phyloP scores from a whole-genome alignment of 2,797 vertebrate genomes.

The Sebastes matsubarae region DNA sequence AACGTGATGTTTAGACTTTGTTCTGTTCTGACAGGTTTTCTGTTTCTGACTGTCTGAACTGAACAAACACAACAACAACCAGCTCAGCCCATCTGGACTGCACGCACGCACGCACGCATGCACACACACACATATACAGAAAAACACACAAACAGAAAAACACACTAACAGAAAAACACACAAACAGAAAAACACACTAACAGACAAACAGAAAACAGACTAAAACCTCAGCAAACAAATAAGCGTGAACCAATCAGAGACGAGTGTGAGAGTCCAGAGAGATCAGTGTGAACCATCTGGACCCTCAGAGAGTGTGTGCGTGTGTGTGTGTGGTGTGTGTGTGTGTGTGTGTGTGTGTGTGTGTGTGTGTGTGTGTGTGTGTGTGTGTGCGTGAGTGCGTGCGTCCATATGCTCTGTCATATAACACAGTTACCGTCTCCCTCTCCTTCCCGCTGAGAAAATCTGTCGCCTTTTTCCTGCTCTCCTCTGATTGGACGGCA shows the following conservation, averaged over 20 bases:
- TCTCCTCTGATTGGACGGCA: background rate
- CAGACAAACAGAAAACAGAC: too few species aligned
- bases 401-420: background rate
- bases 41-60: background rate
- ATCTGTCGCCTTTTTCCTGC: conserved; percentile 27
- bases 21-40: too few species aligned
- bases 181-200: background rate
- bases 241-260: too few species aligned
- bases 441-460: conserved; percentile 15
- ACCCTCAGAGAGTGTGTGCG: background rate
- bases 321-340: too few species aligned
- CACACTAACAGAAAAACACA: too few species aligned
- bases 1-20: too few species aligned
- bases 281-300: conserved; percentile 15
- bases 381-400: background rate
- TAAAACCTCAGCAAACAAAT: too few species aligned
- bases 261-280: too few species aligned
- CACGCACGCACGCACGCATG: background rate
- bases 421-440: background rate
- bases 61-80: background rate
- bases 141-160: too few species aligned
- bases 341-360: too few species aligned
- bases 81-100: too few species aligned
- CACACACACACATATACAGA: background rate
- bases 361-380: too few species aligned